A percentile compares a stretch with the other conserved stretches of the same genome.
Evolutionary conservation across 2,797 vertebrate species (phyloP).

Genomic region (Esox masquinongy): DNA sequence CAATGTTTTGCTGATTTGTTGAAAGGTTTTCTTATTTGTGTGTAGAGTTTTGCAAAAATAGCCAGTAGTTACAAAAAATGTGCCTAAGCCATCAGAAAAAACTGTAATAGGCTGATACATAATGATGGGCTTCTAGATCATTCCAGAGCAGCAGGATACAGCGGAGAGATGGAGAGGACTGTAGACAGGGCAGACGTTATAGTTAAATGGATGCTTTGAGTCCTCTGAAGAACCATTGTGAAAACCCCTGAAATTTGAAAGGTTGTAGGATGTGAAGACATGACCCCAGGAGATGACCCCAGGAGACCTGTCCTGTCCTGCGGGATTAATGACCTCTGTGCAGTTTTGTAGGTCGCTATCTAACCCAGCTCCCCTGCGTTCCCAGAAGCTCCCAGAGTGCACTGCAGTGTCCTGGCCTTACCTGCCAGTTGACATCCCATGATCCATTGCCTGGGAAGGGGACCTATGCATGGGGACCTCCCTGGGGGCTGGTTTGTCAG

Average conservation of each 20-base stretch:
- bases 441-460: conserved; percentile 61
- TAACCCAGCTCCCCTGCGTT: not conserved
- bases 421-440: conserved; percentile 75
- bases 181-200: conserved; percentile 2
- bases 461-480: conserved; percentile 58
- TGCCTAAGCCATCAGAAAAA: no score
- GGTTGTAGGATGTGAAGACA: conserved; percentile 47
- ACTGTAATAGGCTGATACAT: conserved; percentile 77
- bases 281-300: no score
- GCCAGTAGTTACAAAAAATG: no score
- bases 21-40: no score
- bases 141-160: conserved; percentile 56
- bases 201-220: conserved; percentile 25
- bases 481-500: conserved; percentile 68
- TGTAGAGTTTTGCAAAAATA: no score
- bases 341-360: conserved; percentile 62
- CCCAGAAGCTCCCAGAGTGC: conserved; percentile 42
- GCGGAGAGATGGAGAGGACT: conserved; percentile 23
- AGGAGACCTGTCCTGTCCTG: conserved; percentile 42
- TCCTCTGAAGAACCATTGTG: not conserved
- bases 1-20: no score
- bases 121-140: conserved; percentile 67
- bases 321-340: conserved; percentile 63
- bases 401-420: conserved; percentile 51
- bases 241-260: conserved; percentile 24